Percentiles rank a stretch among this genome's conserved stretches.
Evolutionary conservation across 2,888 invertebrate species (phyloP).

Genomic region (Sinopyrophorus schimmeli): DNA sequence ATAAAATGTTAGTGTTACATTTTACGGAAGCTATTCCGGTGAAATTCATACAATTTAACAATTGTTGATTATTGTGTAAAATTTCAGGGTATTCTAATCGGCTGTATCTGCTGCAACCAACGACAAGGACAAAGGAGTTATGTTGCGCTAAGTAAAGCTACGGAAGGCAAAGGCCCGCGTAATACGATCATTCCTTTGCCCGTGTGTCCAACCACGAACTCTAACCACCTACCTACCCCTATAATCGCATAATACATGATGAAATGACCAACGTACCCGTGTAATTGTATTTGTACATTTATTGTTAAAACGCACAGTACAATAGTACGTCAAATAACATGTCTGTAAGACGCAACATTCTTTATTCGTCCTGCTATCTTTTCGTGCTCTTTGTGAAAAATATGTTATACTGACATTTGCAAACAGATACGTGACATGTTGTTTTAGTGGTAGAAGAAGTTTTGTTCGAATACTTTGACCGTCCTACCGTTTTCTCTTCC

Average conservation of each 20-base stretch:
- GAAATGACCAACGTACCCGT: conserved; percentile 29
- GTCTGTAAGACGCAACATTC: conserved; percentile 8
- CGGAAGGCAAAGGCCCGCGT: conserved; percentile 23
- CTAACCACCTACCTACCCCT: conserved; percentile 34
- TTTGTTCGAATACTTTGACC: conserved; percentile 13
- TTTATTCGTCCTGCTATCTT: conserved; percentile 12
- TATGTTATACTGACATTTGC: conserved; percentile 21
- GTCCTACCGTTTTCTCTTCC: conserved; percentile 11
- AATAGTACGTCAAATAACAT: conserved; percentile 20
- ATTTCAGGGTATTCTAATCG: conserved; percentile 22
- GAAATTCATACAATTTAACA: no score
- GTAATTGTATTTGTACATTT: conserved; percentile 24
- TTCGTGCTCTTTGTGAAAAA: conserved; percentile 22
- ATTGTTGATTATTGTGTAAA: conserved; percentile 16
- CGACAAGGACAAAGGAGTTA: conserved; percentile 11
- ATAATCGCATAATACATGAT: conserved; percentile 42
- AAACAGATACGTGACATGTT: conserved; percentile 24
- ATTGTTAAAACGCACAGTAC: conserved; percentile 22
- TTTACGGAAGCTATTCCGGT: no score
- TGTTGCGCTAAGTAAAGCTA: conserved; percentile 22
- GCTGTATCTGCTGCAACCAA: conserved; percentile 13
- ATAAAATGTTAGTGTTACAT: no score
- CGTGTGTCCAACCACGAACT: conserved; percentile 32
- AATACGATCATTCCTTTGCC: conserved; percentile 40
- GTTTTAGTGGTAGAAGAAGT: conserved; percentile 14